phyloP scores from a whole-genome alignment of 2,113 vertebrate genomes.

The Ailurus styani region DNA sequence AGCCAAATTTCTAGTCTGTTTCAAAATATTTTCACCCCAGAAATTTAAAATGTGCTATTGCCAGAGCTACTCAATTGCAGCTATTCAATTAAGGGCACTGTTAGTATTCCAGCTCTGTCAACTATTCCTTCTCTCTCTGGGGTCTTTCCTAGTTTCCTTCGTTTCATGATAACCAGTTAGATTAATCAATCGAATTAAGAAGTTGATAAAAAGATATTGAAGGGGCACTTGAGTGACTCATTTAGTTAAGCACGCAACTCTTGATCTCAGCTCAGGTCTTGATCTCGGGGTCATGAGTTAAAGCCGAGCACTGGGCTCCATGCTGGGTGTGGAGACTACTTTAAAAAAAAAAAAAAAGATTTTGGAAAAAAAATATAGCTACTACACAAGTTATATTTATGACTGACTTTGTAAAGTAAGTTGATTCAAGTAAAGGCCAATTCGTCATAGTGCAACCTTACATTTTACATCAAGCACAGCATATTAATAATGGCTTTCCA shows the following conservation, averaged over 20 bases:
- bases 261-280: not conserved
- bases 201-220: not conserved
- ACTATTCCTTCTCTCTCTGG: not conserved
- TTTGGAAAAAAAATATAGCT: not conserved
- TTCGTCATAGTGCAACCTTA: not conserved
- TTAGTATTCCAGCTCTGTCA: not conserved
- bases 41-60: not conserved
- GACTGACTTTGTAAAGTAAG: not conserved
- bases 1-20: not conserved
- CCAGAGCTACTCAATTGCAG: not conserved
- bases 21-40: not conserved
- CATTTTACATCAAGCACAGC: not conserved
- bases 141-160: not conserved
- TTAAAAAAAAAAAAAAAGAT: not conserved
- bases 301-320: not conserved
- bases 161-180: not conserved
- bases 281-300: not conserved
- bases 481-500: not conserved
- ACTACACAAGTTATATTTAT: not conserved
- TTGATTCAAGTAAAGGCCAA: not conserved
- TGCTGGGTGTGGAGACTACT: not conserved
- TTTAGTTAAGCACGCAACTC: not conserved
- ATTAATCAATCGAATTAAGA: not conserved
- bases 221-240: not conserved
- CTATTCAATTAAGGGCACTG: not conserved